These are phyloP conservation scores for Barnardius zonarius DNA, from an alignment of 2,113 vertebrate species.

Conservation along the genomic window DNA sequence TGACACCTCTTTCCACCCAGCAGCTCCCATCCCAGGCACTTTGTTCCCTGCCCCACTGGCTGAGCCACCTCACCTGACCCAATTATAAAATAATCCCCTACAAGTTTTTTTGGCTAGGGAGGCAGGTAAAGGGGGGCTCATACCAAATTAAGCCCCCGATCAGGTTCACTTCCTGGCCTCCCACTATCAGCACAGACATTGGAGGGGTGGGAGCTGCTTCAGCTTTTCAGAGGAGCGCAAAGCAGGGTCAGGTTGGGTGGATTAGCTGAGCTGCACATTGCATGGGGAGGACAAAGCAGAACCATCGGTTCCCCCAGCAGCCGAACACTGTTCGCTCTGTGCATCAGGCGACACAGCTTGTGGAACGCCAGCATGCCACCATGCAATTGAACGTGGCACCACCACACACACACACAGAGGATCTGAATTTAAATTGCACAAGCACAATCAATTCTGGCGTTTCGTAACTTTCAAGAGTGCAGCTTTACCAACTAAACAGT, in stretches of 20 bases:
- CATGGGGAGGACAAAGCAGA: fast-evolving
- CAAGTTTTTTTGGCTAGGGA: background rate
- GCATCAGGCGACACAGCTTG: background rate
- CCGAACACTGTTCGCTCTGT: fast-evolving
- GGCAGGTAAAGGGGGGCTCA: background rate
- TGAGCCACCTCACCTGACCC: background rate
- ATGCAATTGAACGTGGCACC: background rate
- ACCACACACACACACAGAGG: background rate
- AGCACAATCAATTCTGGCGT: fast-evolving
- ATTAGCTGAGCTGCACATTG: fast-evolving
- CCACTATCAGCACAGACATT: fast-evolving
- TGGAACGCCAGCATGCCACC: background rate
- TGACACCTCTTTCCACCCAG: fast-evolving
- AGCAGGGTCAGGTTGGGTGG: background rate
- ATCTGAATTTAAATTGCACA: background rate
- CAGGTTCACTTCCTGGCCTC: background rate
- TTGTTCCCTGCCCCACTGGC: background rate
- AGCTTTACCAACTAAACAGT: background rate
- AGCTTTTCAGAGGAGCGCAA: background rate
- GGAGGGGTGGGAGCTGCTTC: background rate
- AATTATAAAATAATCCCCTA: background rate
- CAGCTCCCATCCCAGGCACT: background rate
- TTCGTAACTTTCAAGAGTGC: fast-evolving
- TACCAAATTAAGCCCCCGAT: background rate
- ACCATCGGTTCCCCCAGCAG: background rate